These are phyloP conservation scores for Leptodirus hochenwartii DNA, from an alignment of 2,888 invertebrate genomes.

Conservation along the genomic window DNA sequence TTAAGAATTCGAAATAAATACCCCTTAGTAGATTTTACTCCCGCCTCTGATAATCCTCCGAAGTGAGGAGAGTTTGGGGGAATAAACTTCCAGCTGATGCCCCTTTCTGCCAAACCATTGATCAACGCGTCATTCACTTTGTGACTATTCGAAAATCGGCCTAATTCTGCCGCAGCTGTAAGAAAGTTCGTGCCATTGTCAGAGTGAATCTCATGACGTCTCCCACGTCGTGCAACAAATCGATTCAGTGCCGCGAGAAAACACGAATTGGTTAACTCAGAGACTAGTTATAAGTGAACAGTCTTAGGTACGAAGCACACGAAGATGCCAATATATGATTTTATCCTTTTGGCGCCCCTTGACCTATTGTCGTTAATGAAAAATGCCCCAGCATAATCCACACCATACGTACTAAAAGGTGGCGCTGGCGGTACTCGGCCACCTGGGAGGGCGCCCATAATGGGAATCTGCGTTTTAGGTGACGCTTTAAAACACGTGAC, in stretches of 20 bases:
- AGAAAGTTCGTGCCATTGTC: slow-evolving; percentile 14
- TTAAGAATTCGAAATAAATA: no score
- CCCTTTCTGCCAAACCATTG: no score
- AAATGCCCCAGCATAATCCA: slow-evolving; percentile 11
- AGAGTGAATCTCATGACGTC: slow-evolving; percentile 5
- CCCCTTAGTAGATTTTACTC: slow-evolving; percentile 7
- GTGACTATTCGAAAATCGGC: slow-evolving; percentile 1
- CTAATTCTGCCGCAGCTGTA: slow-evolving; percentile 9
- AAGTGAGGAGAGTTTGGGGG: slow-evolving; percentile 8
- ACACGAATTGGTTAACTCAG: slow-evolving; percentile 4
- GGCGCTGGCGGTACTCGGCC: slow-evolving; percentile 8
- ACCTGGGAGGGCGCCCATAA: slow-evolving; percentile 15
- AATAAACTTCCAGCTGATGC: not conserved
- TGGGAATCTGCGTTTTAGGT: slow-evolving; percentile 8
- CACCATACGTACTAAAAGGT: slow-evolving; percentile 9
- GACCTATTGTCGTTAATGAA: slow-evolving; percentile 3
- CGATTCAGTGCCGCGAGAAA: slow-evolving; percentile 7
- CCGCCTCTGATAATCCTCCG: slow-evolving; percentile 10
- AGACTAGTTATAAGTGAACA: slow-evolving; percentile 8
- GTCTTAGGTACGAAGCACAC: slow-evolving; percentile 6
- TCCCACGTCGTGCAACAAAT: slow-evolving; percentile 7
- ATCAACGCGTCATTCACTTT: not conserved
- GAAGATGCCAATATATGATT: slow-evolving; percentile 2
- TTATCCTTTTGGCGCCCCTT: not conserved
- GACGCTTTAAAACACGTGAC: slow-evolving; percentile 11